A percentile compares a stretch with the other conserved stretches of the same genome.
phyloP scores from a whole-genome alignment of 2,888 invertebrate genomes.

The Phengaris alcon region DNA sequence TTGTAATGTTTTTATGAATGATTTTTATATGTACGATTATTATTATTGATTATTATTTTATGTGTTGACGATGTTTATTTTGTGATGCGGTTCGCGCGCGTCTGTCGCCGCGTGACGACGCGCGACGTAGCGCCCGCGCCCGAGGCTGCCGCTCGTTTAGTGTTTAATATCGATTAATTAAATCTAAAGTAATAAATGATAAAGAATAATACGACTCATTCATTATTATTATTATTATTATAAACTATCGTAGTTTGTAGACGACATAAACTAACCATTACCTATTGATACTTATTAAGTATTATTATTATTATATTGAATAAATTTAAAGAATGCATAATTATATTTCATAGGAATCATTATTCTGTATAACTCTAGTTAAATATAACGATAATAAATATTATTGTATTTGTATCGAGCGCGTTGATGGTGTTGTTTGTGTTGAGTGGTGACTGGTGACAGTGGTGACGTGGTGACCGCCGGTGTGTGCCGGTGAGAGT shows the following conservation, averaged over 20 bases:
- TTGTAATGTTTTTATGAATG: constrained; percentile 80
- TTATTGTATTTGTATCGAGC: constrained; percentile 66
- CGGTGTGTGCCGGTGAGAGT: constrained; percentile 11
- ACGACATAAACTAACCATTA: constrained; percentile 78
- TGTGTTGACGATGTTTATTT: constrained; percentile 79
- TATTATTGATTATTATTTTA: constrained; percentile 80
- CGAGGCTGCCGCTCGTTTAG: constrained; percentile 75
- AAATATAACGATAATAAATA: constrained; percentile 77
- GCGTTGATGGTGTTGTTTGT: constrained; percentile 55
- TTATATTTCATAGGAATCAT: constrained; percentile 81
- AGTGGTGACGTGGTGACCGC: constrained; percentile 12
- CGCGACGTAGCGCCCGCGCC: constrained; percentile 37
- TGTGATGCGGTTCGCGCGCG: constrained; percentile 71
- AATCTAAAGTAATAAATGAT: constrained; percentile 70
- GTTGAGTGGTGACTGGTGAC: constrained; percentile 19
- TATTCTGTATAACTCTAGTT: constrained; percentile 81
- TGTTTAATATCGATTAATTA: constrained; percentile 72
- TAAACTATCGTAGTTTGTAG: constrained; percentile 77
- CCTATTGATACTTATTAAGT: constrained; percentile 79
- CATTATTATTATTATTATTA: constrained; percentile 60
- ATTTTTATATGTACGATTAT: constrained; percentile 80
- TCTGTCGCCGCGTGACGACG: constrained; percentile 34
- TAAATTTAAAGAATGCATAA: constrained; percentile 80
- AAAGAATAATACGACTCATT: constrained; percentile 76
- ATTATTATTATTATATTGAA: constrained; percentile 79